phyloP scores from a whole-genome alignment of 2,888 invertebrate species.

The Drosophila putrida region DNA sequence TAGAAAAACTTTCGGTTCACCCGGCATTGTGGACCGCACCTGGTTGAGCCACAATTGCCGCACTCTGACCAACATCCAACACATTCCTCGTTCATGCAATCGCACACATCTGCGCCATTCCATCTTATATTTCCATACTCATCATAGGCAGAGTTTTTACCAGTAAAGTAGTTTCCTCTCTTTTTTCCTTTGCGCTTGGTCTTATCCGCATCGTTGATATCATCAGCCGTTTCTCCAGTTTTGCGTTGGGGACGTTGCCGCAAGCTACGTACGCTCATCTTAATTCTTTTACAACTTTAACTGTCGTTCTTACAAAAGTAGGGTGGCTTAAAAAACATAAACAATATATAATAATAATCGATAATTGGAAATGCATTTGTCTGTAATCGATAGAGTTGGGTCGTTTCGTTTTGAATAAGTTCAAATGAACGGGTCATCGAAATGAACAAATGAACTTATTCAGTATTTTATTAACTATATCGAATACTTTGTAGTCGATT shows the following conservation, averaged over 20 bases:
- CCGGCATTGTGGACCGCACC: conserved; percentile 94
- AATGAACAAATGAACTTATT: too few relatives aligned
- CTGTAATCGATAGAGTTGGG: too few relatives aligned
- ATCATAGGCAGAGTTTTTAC: conserved; percentile 87
- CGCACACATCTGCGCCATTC: conserved; percentile 91
- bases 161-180: conserved; percentile 42
- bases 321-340: too few relatives aligned
- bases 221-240: conserved; percentile 39
- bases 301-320: too few relatives aligned
- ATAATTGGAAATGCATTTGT: too few relatives aligned
- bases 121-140: conserved; percentile 89
- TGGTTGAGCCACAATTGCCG: conserved; percentile 89
- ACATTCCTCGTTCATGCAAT: conserved; percentile 92
- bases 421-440: too few relatives aligned
- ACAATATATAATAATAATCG: too few relatives aligned
- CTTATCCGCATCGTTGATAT: conserved; percentile 87
- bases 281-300: background rate
- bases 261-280: conserved; percentile 58
- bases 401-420: too few relatives aligned
- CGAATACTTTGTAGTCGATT: too few relatives aligned
- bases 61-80: conserved; percentile 95
- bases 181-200: conserved; percentile 89
- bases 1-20: conserved; percentile 91
- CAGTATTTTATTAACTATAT: too few relatives aligned
- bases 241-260: conserved; percentile 67